These are phyloP conservation scores for Limnephilus auricula DNA, from an alignment of 2,888 invertebrate species.

Conservation along the genomic window DNA sequence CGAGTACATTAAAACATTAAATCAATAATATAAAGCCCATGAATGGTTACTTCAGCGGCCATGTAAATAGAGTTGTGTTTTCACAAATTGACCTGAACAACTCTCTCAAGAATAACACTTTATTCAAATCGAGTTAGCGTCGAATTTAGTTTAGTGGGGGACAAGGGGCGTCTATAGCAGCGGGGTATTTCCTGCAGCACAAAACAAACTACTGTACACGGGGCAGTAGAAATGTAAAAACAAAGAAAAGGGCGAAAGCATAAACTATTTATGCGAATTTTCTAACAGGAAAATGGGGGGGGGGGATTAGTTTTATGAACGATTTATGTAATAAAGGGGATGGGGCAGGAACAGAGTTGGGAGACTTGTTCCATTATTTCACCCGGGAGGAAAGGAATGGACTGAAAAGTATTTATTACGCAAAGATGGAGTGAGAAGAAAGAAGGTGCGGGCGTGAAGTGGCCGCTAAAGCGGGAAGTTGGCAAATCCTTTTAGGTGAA, in stretches of 20 bases:
- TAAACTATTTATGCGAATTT: slow-evolving; percentile 52
- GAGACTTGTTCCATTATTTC: slow-evolving; percentile 61
- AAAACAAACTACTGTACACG: neutral
- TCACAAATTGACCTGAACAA: slow-evolving; percentile 53
- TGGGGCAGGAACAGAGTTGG: slow-evolving; percentile 41
- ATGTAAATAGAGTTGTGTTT: slow-evolving; percentile 20
- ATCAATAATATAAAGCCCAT: neutral
- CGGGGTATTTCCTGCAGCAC: neutral
- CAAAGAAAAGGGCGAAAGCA: slow-evolving; percentile 62
- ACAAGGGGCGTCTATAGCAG: neutral
- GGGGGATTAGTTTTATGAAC: slow-evolving; percentile 65
- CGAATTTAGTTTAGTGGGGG: slow-evolving; percentile 58
- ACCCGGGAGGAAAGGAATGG: slow-evolving; percentile 61
- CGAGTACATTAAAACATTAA: too few relatives aligned
- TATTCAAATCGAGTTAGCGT: slow-evolving; percentile 66
- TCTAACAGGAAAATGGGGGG: neutral
- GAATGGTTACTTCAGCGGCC: neutral
- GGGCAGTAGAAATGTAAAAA: slow-evolving; percentile 51
- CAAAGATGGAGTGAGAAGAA: slow-evolving; percentile 66
- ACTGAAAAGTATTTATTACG: slow-evolving; percentile 65
- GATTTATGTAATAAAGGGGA: slow-evolving; percentile 66
- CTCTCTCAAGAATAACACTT: slow-evolving; percentile 60
- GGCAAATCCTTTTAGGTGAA: neutral
- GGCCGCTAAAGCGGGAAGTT: slow-evolving; percentile 18
- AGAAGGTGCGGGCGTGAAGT: slow-evolving; percentile 41